Evolutionary conservation across 2,888 invertebrate genomes (phyloP).

Genomic region (Nipponacmea schrenckii): DNA sequence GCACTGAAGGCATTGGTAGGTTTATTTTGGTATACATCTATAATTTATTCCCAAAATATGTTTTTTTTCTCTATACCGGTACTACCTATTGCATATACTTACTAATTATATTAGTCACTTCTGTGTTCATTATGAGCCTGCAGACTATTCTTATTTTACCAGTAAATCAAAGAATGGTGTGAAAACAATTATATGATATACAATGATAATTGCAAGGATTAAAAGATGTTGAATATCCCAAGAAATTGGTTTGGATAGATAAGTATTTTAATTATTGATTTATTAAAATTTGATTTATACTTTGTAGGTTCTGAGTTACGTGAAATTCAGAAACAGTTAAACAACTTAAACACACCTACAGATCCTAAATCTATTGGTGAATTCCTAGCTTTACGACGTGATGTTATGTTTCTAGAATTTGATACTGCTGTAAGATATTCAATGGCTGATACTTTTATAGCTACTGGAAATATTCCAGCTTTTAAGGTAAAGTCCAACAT

Average conservation of each 20-base stretch:
- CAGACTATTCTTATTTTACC: too few relatives aligned
- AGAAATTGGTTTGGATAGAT: too few relatives aligned
- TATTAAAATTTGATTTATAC: too few relatives aligned
- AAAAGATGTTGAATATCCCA: too few relatives aligned
- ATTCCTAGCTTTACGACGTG: constrained; percentile 58
- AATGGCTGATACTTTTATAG: constrained; percentile 65
- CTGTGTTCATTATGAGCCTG: too few relatives aligned
- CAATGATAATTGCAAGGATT: too few relatives aligned
- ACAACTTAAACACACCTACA: constrained; percentile 51
- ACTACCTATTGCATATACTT: too few relatives aligned
- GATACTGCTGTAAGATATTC: constrained; percentile 64
- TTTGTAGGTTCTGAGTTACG: constrained; percentile 61
- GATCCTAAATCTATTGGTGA: constrained; percentile 56
- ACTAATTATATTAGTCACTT: not conserved
- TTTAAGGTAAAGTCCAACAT: constrained; percentile 47
- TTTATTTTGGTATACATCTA: not conserved
- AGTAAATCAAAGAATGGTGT: too few relatives aligned
- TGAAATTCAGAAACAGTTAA: constrained; percentile 66
- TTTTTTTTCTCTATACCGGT: too few relatives aligned
- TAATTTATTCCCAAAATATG: too few relatives aligned
- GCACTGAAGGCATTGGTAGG: constrained; percentile 64
- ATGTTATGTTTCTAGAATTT: constrained; percentile 67
- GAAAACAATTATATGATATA: too few relatives aligned
- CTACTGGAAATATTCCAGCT: constrained; percentile 62
- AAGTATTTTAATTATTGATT: too few relatives aligned